Percentiles rank a stretch among this genome's conserved stretches.
Conservation (phyloP, 23 tunicate genomes). For the Ascidia mentula region DNA sequence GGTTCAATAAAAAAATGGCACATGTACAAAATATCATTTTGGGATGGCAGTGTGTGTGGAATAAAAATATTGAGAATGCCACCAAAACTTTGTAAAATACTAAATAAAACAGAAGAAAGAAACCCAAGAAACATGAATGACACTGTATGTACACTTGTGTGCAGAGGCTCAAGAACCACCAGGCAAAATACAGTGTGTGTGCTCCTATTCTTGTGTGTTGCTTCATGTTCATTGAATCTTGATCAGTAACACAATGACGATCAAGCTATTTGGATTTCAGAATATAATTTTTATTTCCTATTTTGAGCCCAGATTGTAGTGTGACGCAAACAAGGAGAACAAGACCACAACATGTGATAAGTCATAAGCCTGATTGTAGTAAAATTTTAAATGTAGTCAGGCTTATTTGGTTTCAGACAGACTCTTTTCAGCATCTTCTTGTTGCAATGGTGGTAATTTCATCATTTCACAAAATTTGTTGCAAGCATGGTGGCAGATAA, state of each 20-base stretch:
- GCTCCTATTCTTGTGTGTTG: not conserved
- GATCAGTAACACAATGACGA: too few relatives aligned
- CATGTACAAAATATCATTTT: too few relatives aligned
- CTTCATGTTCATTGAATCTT: too few relatives aligned
- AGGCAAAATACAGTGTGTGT: not conserved
- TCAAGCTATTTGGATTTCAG: not conserved
- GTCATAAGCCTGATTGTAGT: conserved; percentile 1
- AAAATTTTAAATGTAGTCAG: not conserved
- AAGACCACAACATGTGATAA: not conserved
- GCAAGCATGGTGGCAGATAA: not conserved
- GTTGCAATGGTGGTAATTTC: conserved; percentile 1
- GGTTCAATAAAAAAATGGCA: not conserved
- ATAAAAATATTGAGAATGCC: too few relatives aligned
- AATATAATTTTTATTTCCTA: not conserved
- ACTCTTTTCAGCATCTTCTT: conserved; percentile 2
- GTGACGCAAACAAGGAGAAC: not conserved
- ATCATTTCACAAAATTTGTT: conserved; percentile 16
- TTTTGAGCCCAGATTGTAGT: not conserved
- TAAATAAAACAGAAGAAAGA: not conserved
- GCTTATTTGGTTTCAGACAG: not conserved
- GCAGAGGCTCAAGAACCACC: not conserved
- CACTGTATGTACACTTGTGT: not conserved
- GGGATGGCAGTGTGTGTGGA: too few relatives aligned
- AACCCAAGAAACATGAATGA: conserved; percentile 1
- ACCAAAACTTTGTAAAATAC: not conserved